These are phyloP conservation scores for Brevimyrus niger DNA, from an alignment of 2,113 vertebrate species.

Conservation along the genomic window DNA sequence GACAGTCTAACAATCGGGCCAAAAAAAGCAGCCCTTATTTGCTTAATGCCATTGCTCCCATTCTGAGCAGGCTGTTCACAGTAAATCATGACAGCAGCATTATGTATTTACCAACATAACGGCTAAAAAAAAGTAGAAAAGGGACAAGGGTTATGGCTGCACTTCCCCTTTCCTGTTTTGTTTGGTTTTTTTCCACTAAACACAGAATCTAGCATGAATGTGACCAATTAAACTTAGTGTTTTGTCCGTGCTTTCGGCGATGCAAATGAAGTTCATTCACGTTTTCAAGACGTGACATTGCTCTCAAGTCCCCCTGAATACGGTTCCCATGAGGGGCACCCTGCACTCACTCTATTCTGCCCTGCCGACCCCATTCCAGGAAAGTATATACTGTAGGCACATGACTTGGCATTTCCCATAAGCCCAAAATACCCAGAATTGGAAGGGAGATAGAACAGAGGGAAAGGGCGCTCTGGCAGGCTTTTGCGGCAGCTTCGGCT, in stretches of 20 bases:
- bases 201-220: slow-evolving; percentile 23
- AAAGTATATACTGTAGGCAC: slow-evolving; percentile 23
- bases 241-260: slow-evolving; percentile 14
- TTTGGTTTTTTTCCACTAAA: background rate
- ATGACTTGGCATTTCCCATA: slow-evolving; percentile 28
- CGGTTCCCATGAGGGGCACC: slow-evolving; percentile 16
- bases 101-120: background rate
- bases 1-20: background rate
- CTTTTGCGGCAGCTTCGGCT: slow-evolving; percentile 32
- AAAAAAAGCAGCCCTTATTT: background rate
- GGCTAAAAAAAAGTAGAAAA: background rate
- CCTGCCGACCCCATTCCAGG: slow-evolving; percentile 16
- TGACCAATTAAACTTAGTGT: slow-evolving; percentile 21
- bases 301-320: background rate
- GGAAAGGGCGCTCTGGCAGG: slow-evolving; percentile 38
- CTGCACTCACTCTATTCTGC: background rate
- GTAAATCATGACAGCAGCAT: background rate
- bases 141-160: background rate
- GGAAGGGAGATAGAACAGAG: slow-evolving; percentile 35
- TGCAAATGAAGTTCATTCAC: slow-evolving; percentile 27
- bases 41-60: background rate
- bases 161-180: background rate
- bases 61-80: background rate
- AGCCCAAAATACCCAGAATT: slow-evolving; percentile 15
- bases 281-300: slow-evolving; percentile 16